These are phyloP conservation scores for Hemistola chrysoprasaria DNA, from an alignment of 2,888 invertebrate species.

Conservation along the genomic window DNA sequence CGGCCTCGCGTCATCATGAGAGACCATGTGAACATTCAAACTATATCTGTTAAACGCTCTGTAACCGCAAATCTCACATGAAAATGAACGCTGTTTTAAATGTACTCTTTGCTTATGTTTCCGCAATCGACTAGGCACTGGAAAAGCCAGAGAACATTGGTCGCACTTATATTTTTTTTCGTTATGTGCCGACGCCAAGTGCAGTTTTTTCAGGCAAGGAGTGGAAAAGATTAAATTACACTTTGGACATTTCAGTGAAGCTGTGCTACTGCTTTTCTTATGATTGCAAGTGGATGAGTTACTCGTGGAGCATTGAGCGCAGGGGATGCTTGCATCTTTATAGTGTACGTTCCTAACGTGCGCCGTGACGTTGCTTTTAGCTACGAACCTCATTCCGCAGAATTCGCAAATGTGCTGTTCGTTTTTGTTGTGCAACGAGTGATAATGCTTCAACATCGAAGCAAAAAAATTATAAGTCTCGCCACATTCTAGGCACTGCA, in stretches of 20 bases:
- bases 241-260: slow-evolving; percentile 49
- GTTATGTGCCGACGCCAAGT: slow-evolving; percentile 59
- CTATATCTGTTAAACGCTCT: slow-evolving; percentile 66
- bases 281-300: slow-evolving; percentile 14
- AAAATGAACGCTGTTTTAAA: slow-evolving; percentile 53
- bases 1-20: slow-evolving; percentile 79
- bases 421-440: slow-evolving; percentile 48
- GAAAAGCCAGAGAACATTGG: slow-evolving; percentile 51
- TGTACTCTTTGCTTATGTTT: slow-evolving; percentile 59
- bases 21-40: slow-evolving; percentile 77
- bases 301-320: slow-evolving; percentile 33
- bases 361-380: slow-evolving; percentile 46
- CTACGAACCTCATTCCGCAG: slow-evolving; percentile 60
- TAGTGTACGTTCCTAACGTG: slow-evolving; percentile 54
- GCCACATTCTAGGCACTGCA: slow-evolving; percentile 50
- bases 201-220: slow-evolving; percentile 55
- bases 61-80: slow-evolving; percentile 64
- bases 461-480: slow-evolving; percentile 52
- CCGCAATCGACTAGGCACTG: slow-evolving; percentile 46
- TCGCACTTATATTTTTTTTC: slow-evolving; percentile 61
- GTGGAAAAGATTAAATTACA: slow-evolving; percentile 55
- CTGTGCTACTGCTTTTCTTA: background rate
- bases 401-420: slow-evolving; percentile 51
- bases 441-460: slow-evolving; percentile 43
- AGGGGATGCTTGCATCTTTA: too few species aligned